Base-by-base conservation (phyloP, 92 coral and sea anemone genomes). In the Epizoanthus stellaris region DNA sequence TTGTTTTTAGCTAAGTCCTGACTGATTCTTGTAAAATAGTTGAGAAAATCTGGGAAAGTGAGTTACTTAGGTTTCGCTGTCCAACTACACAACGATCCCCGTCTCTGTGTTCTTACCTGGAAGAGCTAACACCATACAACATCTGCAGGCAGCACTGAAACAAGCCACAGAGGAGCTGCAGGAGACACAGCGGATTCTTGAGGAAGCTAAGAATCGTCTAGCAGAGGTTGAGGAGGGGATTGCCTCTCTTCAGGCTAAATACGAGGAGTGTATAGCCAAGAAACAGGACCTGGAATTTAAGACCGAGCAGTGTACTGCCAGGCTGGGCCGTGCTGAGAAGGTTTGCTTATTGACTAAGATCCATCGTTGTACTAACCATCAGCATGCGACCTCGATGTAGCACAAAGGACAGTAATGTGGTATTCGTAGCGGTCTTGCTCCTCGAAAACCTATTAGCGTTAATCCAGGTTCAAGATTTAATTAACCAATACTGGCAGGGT, bases 141-240 rank as follows among this genome's bases (percentile, higher is more conserved):
- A 8, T 49, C 54, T 7, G 12, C 65, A 96, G 98, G 99, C 95
- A 66, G 97, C 99, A 8, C 77, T 96, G 9, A 90, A 89, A 81
- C 93, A 96, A 89, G 99, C 99, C 21, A 96, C 99, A 4, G 95
- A 94, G 67, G 99, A 96, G 58, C 90, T 96, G 2, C 95, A 94
- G 61, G 99, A 96, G 85, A 96, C 99, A 0, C 99, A 96, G 87
- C 87, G 98, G n/a, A 87, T 96, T 38, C 91, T 96, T 13, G 99
- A 93, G 49, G 98, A 95, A 54, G 99, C 99, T 6, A 96, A 96
- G 85, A 86, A 92, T 34, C 98, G 99, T 34, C 87, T 96, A 1
- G 91, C 98, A 11, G 99, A 92, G 17, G 99, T 96, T 9, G 99
- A 94, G 88, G 99, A 96, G 75, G 99, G 99, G n/a, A 96, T 96